These are phyloP conservation scores for Syrista parreyssii DNA, from an alignment of 2,888 invertebrate species.

Conservation along the genomic window DNA sequence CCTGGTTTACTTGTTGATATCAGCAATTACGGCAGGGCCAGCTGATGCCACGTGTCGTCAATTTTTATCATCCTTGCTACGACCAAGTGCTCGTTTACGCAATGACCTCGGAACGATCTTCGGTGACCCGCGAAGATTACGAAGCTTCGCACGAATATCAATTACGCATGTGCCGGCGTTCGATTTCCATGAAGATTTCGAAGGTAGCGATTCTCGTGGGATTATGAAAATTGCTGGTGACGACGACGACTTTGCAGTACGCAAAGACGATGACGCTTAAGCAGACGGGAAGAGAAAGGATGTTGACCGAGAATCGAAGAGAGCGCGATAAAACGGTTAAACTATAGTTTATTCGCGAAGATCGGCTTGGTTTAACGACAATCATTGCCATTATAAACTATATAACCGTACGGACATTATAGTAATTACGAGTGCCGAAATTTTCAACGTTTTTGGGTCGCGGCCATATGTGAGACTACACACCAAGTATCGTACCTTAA, in stretches of 20 bases:
- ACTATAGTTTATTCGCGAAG: neutral
- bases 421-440: neutral
- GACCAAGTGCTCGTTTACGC: neutral
- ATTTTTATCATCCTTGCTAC: neutral
- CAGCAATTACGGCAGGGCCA: neutral
- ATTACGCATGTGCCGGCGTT: neutral
- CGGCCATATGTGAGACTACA: neutral
- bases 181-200: neutral
- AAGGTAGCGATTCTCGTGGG: neutral
- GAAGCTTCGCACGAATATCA: neutral
- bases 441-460: neutral
- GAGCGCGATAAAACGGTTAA: neutral
- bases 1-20: neutral
- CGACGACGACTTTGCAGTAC: neutral
- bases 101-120: neutral
- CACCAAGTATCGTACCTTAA: neutral
- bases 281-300: neutral
- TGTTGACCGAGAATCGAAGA: neutral
- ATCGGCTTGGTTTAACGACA: neutral
- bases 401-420: neutral
- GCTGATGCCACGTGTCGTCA: neutral
- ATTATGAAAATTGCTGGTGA: neutral
- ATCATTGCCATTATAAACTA: neutral
- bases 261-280: neutral
- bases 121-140: neutral